Evolutionary conservation across 2,888 invertebrate species (phyloP).

Genomic region (Morinoia aosen): DNA sequence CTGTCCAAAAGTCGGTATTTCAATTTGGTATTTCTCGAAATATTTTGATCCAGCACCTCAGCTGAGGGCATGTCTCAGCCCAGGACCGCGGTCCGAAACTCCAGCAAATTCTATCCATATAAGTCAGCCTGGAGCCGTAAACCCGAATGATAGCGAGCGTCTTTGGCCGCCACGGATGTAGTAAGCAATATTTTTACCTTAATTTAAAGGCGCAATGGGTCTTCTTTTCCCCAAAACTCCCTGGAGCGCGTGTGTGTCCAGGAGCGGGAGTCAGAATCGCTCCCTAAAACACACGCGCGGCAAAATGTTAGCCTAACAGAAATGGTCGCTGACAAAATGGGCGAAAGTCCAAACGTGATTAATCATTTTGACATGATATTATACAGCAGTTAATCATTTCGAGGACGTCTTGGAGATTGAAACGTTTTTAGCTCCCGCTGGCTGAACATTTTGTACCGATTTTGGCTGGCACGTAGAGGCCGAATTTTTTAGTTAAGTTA

Average conservation of each 20-base stretch:
- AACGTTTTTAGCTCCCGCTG: not conserved
- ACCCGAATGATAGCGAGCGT: not conserved
- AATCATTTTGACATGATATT: not conserved
- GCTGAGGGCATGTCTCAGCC: not conserved
- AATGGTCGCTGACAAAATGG: not conserved
- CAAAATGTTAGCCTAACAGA: not conserved
- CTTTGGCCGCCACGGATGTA: not conserved
- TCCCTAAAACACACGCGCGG: too few species aligned
- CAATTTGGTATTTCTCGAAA: not conserved
- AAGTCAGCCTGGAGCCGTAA: not conserved
- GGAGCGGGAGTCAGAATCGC: not conserved
- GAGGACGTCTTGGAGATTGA: not conserved
- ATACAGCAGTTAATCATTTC: not conserved
- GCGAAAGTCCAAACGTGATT: not conserved
- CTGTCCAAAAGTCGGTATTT: not conserved
- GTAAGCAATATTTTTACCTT: not conserved
- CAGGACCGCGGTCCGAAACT: not conserved
- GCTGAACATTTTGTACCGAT: not conserved
- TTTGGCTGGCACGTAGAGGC: not conserved
- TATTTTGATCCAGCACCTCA: not conserved
- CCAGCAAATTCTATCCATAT: conserved; percentile 3
- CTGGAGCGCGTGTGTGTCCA: not conserved
- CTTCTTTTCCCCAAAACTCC: not conserved
- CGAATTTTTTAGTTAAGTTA: not conserved
- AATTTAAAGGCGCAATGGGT: conserved; percentile 10